Evolutionary conservation across 2,113 vertebrate species (phyloP), one percentile per base, ranked within the genome.

Genomic region (Myocastor coypus): DNA sequence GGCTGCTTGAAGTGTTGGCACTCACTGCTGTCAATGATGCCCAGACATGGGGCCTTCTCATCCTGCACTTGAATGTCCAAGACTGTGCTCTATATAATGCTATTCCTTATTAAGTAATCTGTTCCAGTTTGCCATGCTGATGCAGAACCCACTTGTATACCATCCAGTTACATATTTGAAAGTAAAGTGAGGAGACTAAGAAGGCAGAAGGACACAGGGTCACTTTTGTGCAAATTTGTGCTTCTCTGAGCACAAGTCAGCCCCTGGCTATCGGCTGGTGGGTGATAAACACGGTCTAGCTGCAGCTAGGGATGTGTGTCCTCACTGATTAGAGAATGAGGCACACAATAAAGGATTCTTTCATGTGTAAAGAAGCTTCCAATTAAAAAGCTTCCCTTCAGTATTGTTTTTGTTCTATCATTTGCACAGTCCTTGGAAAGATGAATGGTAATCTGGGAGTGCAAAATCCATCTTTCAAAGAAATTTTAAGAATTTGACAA

Each of bases 351-450:
- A 10, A 46, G 4, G 2, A 57, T 63, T 64, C 14, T 86, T 93
- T 83, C 78, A 75, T 88, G 14, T 83, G 26, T 9, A 37, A 28
- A 59, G 5, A 50, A 59, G 5, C 61, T 87, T 63, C 32, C 93
- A 66, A 78, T 78, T 75, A 71, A 63, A 92, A 63, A 83, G 59
- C 37, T 88, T 82, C 46, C 3, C 11, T 71, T 82, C 19, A 84
- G 2, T 94, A 20, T 83, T n/a, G 4, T 78, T 83, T 0, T 85
- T 77, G n/a, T 82, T 34, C 19, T 59, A 50, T 37, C 12, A 86
- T 89, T 93, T 96, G 32, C 11, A 78, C 30, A 87, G 55, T 83
- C 68, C 64, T 94, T 90, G 68, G 32, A 88, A 68, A 85, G 75
- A 81, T 40, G 9, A 85, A 30, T 40, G 42, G 46, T 89, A 88